Conservation (phyloP, 2,113 vertebrate genomes). For the Procavia capensis region DNA sequence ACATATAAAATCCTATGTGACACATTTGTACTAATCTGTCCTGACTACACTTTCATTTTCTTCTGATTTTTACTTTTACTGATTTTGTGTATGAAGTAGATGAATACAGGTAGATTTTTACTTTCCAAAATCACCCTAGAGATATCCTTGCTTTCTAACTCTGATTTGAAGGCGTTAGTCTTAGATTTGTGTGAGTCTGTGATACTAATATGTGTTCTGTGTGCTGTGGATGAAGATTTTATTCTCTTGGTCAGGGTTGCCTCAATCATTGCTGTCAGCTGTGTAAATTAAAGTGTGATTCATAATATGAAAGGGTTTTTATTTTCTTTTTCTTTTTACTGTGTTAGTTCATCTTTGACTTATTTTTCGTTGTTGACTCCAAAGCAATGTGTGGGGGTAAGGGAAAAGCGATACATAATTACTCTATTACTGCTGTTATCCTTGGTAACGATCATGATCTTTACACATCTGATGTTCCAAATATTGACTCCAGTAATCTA, state of each 20-base stretch:
- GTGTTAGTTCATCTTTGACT: background rate
- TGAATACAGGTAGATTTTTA: background rate
- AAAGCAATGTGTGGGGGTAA: background rate
- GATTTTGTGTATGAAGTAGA: background rate
- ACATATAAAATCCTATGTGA: too few relatives aligned
- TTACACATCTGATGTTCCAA: background rate
- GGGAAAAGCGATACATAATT: background rate
- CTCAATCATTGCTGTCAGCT: background rate
- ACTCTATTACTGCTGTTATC: background rate
- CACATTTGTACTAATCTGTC: background rate
- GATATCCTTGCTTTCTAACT: background rate
- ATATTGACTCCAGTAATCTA: background rate
- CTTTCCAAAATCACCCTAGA: background rate
- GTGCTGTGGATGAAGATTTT: background rate
- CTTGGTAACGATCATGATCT: background rate
- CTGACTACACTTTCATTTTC: background rate
- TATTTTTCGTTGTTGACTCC: constrained; percentile 16
- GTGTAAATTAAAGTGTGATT: background rate
- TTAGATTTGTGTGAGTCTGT: background rate
- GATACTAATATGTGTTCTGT: background rate
- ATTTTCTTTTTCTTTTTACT: too few relatives aligned
- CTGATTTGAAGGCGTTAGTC: background rate
- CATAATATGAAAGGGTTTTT: background rate
- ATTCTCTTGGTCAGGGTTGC: background rate
- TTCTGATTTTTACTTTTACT: background rate